Conservation (phyloP, 37 sponge, comb jelly and placozoan genomes). For the Lycopodina hypogea region DNA sequence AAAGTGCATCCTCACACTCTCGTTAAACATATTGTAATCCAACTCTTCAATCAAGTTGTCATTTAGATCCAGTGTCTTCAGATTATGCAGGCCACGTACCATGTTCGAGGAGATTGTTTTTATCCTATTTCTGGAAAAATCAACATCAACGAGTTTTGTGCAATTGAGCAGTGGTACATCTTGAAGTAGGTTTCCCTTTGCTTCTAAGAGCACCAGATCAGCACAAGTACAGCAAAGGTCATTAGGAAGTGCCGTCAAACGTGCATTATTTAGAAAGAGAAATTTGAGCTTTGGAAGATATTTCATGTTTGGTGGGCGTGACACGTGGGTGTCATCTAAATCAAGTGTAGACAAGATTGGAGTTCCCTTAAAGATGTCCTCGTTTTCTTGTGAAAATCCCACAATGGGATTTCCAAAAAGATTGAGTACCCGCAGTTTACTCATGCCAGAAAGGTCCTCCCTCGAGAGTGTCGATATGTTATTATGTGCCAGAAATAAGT, state of each 20-base stretch:
- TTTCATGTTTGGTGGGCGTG: conserved; percentile 23
- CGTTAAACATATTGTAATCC: conserved; percentile 19
- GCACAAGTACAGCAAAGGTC: conserved; percentile 25
- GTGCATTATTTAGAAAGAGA: conserved; percentile 8
- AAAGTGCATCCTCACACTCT: not conserved
- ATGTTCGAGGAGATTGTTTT: not conserved
- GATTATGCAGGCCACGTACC: not conserved
- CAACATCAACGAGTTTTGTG: not conserved
- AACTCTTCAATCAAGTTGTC: conserved; percentile 37
- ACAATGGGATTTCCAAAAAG: not conserved
- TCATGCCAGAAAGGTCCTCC: conserved; percentile 4
- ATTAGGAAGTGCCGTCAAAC: conserved; percentile 26
- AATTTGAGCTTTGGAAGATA: conserved; percentile 5
- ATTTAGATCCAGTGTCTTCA: conserved; percentile 12
- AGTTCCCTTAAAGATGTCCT: conserved; percentile 24
- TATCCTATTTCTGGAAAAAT: conserved; percentile 24
- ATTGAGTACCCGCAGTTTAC: not conserved
- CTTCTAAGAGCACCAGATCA: conserved; percentile 2
- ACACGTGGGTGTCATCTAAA: conserved; percentile 6
- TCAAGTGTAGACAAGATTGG: conserved; percentile 2
- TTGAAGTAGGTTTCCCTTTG: conserved; percentile 3
- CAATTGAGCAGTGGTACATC: conserved; percentile 11
- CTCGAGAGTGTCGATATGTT: not conserved
- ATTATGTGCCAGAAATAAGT: conserved; percentile 4
- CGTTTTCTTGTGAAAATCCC: not conserved